Conservation (phyloP, 92 coral and sea anemone species). For the Plumapathes pennacea region DNA sequence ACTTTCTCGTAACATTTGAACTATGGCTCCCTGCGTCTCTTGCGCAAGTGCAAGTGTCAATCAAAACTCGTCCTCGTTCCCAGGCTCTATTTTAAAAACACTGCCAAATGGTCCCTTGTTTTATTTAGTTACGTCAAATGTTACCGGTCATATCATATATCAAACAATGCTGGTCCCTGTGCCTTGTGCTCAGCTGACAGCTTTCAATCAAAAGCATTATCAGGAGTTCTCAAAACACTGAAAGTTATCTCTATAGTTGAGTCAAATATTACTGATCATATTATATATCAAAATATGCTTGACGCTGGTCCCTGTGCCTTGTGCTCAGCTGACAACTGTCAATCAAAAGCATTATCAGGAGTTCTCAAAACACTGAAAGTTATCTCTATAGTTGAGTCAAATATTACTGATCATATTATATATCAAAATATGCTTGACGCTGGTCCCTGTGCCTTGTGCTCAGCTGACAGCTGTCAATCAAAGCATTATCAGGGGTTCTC, state of each 20-base stretch:
- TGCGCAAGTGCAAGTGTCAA: too few relatives aligned
- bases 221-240: conserved; percentile 56
- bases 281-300: neutral
- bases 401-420: neutral
- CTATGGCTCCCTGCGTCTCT: too few relatives aligned
- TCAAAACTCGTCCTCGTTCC: neutral
- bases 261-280: neutral
- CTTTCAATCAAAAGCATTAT: conserved; percentile 9
- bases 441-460: conserved; percentile 30
- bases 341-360: conserved; percentile 8
- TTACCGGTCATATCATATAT: neutral
- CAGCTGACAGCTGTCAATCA: conserved; percentile 17
- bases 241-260: neutral
- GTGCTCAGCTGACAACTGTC: conserved; percentile 40
- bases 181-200: conserved; percentile 46
- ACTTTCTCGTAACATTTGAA: too few relatives aligned
- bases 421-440: neutral
- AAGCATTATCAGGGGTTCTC: conserved; percentile 36
- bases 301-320: conserved; percentile 28
- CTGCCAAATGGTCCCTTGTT: neutral
- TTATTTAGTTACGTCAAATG: neutral
- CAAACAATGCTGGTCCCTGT: conserved; percentile 24
- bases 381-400: neutral
- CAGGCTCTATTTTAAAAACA: neutral
- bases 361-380: conserved; percentile 51